Conservation (phyloP, 2,113 vertebrate species). For the Melanostigma gelatinosum region DNA sequence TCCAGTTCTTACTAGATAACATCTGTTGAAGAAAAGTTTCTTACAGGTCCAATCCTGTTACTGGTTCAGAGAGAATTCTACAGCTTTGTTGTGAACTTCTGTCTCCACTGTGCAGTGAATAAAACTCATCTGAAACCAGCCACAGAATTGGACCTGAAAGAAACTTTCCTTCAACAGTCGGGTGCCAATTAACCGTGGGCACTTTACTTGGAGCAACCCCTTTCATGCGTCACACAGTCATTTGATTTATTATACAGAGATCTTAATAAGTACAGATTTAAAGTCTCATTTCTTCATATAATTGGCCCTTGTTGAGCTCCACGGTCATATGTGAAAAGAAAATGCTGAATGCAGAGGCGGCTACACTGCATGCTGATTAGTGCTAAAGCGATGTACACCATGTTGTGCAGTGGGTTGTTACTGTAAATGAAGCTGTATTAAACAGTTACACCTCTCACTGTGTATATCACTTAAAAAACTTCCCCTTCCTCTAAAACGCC, state of each 20-base stretch:
- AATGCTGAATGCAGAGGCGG: background rate
- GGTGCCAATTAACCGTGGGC: background rate
- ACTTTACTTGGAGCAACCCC: background rate
- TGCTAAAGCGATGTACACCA: background rate
- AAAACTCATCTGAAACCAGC: background rate
- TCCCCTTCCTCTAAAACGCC: slow-evolving; percentile 6
- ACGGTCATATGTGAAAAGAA: background rate
- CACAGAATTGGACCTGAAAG: background rate
- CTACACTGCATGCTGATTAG: background rate
- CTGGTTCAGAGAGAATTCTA: no score
- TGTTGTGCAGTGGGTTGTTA: background rate
- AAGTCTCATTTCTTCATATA: background rate
- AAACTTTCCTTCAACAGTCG: no score
- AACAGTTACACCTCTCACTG: background rate
- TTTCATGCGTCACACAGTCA: background rate
- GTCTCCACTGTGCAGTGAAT: no score
- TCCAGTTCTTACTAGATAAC: background rate
- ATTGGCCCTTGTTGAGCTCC: background rate
- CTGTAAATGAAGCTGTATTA: background rate
- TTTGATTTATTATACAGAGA: background rate
- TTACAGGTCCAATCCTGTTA: no score
- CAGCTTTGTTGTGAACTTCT: background rate
- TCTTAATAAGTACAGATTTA: background rate
- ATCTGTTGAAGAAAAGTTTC: background rate
- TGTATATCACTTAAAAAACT: background rate